Base-by-base conservation (phyloP, 1,140 invertebrate genomes). In the Dinothrombium tinctorium region DNA sequence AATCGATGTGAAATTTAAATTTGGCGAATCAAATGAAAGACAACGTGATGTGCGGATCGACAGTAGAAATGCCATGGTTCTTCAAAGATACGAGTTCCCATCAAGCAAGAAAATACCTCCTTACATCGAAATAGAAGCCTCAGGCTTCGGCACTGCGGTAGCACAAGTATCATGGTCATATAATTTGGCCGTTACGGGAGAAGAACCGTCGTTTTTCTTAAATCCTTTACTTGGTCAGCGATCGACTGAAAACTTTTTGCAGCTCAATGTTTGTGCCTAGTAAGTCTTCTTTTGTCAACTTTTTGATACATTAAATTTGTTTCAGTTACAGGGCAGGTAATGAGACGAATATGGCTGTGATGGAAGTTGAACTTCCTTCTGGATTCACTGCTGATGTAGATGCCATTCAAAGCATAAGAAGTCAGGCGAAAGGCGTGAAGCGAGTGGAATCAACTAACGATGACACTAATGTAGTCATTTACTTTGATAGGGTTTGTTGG, bases 201-300 rank as follows among this genome's bases (percentile, higher is more conserved):
- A 81, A 14, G 81, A 76, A 69, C 83, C 84, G 2, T 62, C 82
- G 15, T 92, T 87, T 56, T 76, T 72, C 5, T 61, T 90, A 4
- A 82, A 87, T 60, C 82, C 81, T 9, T 72, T 84, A 46, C 70
- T 89, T 2, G 77, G 84, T 56, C 74, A 73, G 49, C 77, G 74
- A 47, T 83, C 81, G 0, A 76, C 79, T 49, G 62, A 67, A 8
- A 70, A 84, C 54, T 74, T 81, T 48, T 60, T 92, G 33, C 75
- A 83, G 54, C 61, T 94, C 1, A 81, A 80, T 12, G 68, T 86
- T 45, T 92, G 84, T 52, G 73, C 60, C 17, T 49, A 49, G 56
- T 59, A 46, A 40, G 46, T 49, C 8, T 2, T 28, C 7, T 28
- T 23, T n/a, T 5, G 12, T 1, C 6, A 4, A 21, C 12, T 37